Evolutionary conservation across 2,888 invertebrate genomes (phyloP).

Genomic region (Mechanitis messenoides): DNA sequence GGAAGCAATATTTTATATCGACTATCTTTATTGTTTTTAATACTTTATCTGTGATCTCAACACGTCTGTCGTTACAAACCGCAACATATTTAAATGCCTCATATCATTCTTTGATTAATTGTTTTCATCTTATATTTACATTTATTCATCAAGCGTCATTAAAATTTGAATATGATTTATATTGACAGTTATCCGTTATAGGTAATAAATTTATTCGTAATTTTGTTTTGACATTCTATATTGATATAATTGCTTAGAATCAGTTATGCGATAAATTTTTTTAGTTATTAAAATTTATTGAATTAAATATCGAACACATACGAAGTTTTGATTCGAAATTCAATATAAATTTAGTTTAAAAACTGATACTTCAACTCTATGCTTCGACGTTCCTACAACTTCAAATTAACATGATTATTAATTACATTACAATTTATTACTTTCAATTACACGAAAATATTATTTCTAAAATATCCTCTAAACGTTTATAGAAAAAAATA

Average conservation of each 20-base stretch:
- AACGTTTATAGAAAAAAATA: too few relatives aligned
- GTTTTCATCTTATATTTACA: slow-evolving; percentile 8
- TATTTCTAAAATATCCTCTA: too few relatives aligned
- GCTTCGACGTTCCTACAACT: too few relatives aligned
- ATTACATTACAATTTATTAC: too few relatives aligned
- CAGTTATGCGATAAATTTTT: background rate
- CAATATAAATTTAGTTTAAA: too few relatives aligned
- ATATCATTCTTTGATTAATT: slow-evolving; percentile 13
- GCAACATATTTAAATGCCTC: background rate
- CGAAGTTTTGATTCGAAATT: too few relatives aligned
- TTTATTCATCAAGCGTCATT: slow-evolving; percentile 2
- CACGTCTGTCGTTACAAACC: background rate
- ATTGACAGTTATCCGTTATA: slow-evolving; percentile 13
- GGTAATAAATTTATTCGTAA: slow-evolving; percentile 10
- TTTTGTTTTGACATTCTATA: slow-evolving; percentile 6
- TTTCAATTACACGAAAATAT: too few relatives aligned
- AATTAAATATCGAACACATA: too few relatives aligned
- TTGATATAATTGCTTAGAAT: background rate
- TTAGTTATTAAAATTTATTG: too few relatives aligned
- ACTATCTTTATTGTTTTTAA: background rate
- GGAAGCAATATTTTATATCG: too few relatives aligned
- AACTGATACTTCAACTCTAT: too few relatives aligned
- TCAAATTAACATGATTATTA: too few relatives aligned
- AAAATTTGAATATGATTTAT: slow-evolving; percentile 13
- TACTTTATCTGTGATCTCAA: background rate